These are phyloP conservation scores for Sarcophaga subvicina DNA, from an alignment of 2,888 invertebrate species.

Conservation along the genomic window DNA sequence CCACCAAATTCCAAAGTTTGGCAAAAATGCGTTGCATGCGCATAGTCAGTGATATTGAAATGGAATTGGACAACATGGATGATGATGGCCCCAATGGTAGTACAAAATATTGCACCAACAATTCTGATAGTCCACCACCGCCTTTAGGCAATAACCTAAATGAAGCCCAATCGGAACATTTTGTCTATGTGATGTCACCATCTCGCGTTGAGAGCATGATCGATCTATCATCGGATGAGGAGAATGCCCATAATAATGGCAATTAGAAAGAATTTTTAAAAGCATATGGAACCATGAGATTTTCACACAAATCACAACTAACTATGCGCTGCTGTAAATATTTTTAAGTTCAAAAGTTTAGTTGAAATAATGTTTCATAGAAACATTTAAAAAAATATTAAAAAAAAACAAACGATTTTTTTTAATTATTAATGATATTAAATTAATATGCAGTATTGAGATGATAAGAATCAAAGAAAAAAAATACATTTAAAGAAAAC, in stretches of 20 bases:
- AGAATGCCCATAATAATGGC: conserved; percentile 73
- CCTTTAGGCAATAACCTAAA: conserved; percentile 70
- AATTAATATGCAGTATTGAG: conserved; percentile 6
- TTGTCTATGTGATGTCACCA: conserved; percentile 81
- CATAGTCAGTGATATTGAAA: conserved; percentile 80
- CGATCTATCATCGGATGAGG: conserved; percentile 81
- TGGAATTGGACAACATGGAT: conserved; percentile 78
- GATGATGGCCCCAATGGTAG: conserved; percentile 72
- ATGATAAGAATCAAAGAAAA: neutral
- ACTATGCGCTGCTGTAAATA: too few relatives aligned
- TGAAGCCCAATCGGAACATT: conserved; percentile 78
- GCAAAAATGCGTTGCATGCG: conserved; percentile 82
- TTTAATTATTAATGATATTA: conserved; percentile 14
- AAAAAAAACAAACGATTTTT: too few relatives aligned
- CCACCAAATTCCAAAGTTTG: conserved; percentile 79
- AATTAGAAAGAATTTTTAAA: conserved; percentile 40
- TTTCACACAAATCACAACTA: too few relatives aligned
- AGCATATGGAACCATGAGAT: neutral
- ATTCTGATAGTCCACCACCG: conserved; percentile 76
- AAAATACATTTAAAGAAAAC: too few relatives aligned
- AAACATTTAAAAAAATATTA: neutral
- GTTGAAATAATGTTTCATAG: conserved; percentile 9
- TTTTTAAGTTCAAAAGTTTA: neutral
- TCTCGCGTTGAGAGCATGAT: conserved; percentile 81
- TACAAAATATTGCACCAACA: conserved; percentile 76